Base-by-base conservation (phyloP, 2,797 vertebrate species). In the Clarias laeviceps region DNA sequence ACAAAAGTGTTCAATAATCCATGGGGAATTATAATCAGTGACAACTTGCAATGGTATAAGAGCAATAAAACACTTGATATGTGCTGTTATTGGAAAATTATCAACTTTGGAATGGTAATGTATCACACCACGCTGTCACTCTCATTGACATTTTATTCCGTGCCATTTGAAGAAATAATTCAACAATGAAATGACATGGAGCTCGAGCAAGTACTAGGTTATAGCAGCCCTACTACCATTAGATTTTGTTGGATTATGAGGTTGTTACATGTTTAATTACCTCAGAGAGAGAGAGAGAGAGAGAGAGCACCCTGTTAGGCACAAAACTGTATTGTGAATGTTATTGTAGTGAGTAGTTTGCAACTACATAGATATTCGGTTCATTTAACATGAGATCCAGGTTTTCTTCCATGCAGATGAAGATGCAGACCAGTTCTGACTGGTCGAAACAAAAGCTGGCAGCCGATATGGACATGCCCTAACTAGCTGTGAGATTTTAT, bases 401-500 rank as follows among this genome's bases (percentile, higher is more conserved):
- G 78, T 50, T 80, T 80, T 29, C n/a, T 68, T 37, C 72, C 8
- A 27, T 59, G 27, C 22, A 50, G 29, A 65, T 37, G 34, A 69
- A 45, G 29, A 76, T 57, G 5, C 59, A 81, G 79, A 29, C 57
- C 62, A 69, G 81, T 80, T 29, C 11, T 0, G 0, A 82, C 54
- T 37, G 5, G 69, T 45, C 18, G 70, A 79, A 84, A 40, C 34
- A 57, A n/a, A 34, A 32, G 4, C 34, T 61, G 29, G 57, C 70
- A 54, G 64, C 45, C 62, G 37, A 61, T 20, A 32, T 27, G 32
- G 80, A 37, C 86, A 87, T 82, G 86, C 27, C 83, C 72, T 22
- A 69, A 84, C 86, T 69, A 69, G 86, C 78, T 56, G 9, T 20
- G 72, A 59, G 34, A 72, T 82, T 72, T 24, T 70, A n/a, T 85